Percentiles rank a stretch among this genome's conserved stretches.
phyloP scores from a whole-genome alignment of 2,113 vertebrate species.

The Xyliphius kryptos region DNA sequence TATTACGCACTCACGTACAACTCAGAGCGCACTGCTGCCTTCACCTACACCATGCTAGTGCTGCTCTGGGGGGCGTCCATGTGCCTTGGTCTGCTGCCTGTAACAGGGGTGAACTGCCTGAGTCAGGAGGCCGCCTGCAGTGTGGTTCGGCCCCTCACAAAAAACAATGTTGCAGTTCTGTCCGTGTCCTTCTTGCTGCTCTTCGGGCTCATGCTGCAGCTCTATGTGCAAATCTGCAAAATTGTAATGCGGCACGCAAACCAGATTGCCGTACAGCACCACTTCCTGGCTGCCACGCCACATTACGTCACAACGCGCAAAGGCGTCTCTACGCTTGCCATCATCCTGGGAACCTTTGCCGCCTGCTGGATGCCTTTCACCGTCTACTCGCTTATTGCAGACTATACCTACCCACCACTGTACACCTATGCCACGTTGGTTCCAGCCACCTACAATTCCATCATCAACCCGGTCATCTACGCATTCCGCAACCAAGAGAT shows the following conservation, averaged over 20 bases:
- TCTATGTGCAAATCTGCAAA: slow-evolving; percentile 97
- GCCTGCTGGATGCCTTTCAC: slow-evolving; percentile 99
- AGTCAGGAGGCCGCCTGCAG: slow-evolving; percentile 88
- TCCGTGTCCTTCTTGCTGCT: slow-evolving; percentile 93
- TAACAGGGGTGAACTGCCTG: slow-evolving; percentile 95
- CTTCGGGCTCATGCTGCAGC: slow-evolving; percentile 97
- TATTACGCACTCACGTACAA: slow-evolving; percentile 98
- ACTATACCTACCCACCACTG: slow-evolving; percentile 94
- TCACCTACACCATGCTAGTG: slow-evolving; percentile 93
- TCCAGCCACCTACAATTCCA: slow-evolving; percentile 96
- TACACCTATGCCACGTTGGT: slow-evolving; percentile 97
- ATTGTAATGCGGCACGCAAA: slow-evolving; percentile 96
- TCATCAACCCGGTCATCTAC: slow-evolving; percentile 97
- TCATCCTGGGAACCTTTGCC: slow-evolving; percentile 95
- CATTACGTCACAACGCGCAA: slow-evolving; percentile 97
- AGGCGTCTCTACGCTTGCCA: slow-evolving; percentile 94
- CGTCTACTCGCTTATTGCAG: slow-evolving; percentile 90
- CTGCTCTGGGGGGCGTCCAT: slow-evolving; percentile 89
- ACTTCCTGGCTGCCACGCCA: slow-evolving; percentile 95
- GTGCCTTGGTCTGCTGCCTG: slow-evolving; percentile 86
- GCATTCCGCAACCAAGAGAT: slow-evolving; percentile 99
- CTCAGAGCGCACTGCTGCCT: slow-evolving; percentile 90
- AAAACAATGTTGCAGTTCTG: slow-evolving; percentile 90
- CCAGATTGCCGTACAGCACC: slow-evolving; percentile 96
- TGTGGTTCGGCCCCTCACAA: slow-evolving; percentile 90